These are phyloP conservation scores for Tadarida brasiliensis DNA, from an alignment of 2,797 vertebrate species.

Conservation along the genomic window DNA sequence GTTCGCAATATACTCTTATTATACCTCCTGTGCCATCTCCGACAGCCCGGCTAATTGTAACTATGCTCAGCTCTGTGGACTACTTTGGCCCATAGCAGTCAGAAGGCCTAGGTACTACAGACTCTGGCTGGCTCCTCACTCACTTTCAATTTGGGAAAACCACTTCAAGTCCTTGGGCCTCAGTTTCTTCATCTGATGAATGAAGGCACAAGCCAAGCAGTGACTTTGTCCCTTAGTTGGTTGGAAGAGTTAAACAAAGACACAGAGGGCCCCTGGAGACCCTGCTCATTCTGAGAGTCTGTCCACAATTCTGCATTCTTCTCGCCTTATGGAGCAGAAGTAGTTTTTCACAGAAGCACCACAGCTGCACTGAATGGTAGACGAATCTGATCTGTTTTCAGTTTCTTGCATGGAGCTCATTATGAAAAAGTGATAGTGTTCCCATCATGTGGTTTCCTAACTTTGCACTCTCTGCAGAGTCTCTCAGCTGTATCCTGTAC, in stretches of 20 bases:
- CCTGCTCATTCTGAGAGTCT: background rate
- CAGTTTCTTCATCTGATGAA: background rate
- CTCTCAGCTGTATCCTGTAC: constrained; percentile 72
- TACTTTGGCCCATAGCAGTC: background rate
- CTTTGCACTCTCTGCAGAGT: constrained; percentile 77
- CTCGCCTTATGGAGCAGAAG: constrained; percentile 58
- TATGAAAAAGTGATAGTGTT: constrained; percentile 81
- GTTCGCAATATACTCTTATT: background rate
- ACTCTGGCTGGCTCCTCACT: background rate
- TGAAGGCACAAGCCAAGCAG: background rate
- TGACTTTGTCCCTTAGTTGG: background rate
- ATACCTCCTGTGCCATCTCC: background rate
- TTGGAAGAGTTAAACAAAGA: background rate
- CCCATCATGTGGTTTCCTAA: constrained; percentile 70
- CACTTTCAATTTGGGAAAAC: background rate
- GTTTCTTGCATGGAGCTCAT: constrained; percentile 75
- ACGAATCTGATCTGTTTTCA: constrained; percentile 72
- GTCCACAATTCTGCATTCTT: background rate
- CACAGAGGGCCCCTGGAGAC: background rate
- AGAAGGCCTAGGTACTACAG: background rate
- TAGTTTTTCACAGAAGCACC: constrained; percentile 66
- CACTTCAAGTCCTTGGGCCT: background rate
- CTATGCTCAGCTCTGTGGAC: background rate
- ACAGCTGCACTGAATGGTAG: constrained; percentile 62
- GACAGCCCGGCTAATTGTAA: background rate